Base-by-base conservation (phyloP, 2,113 vertebrate genomes). In the Ciconia boyciana region DNA sequence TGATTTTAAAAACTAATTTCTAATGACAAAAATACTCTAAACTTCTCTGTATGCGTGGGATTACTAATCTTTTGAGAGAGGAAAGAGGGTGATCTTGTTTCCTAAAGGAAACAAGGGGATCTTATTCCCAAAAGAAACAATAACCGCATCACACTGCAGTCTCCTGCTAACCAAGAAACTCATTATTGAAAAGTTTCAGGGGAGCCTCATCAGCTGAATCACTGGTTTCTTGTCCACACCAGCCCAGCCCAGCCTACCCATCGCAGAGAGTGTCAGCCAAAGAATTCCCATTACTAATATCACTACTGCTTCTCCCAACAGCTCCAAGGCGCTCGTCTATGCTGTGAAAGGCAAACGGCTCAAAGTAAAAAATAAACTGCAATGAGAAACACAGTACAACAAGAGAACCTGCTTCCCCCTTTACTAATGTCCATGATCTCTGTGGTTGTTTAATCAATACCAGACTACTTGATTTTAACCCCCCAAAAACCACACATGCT, bases 401-500 rank as follows among this genome's bases (percentile, higher is more conserved):
- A 87, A 43, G 20, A 96, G 69, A 87, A 93, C 21, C 15, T 19
- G 25, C 15, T 48, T n/a, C 58, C 22, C 20, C 34, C n/a, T 60
- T 81, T 54, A 51, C 34, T 69, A 66, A 48, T 1, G 4, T 48
- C 57, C 7, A 0, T 9, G 46, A 75, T 39, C 54, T 72, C 84
- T 90, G 44, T 0, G 4, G 48, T 4, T 52, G 16, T 61, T 94
- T 69, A 83, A 72, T 77, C 78, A 77, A 80, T 90, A 91, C 22
- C 28, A 91, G 41, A 14, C 58, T 88, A 76, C 39, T 34, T 77
- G 19, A 89, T 84, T 94, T 91, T 64, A 89, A 46, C 16, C 4
- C 10, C 5, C 10, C 4, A 3, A 18, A 82, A 83, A 9, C 5
- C 51, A 43, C 60, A 95, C 4, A n/a, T 0, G 0, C 29, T n/a